Evolutionary conservation across 2,888 invertebrate genomes (phyloP).

Genomic region (Resseliella maxima): DNA sequence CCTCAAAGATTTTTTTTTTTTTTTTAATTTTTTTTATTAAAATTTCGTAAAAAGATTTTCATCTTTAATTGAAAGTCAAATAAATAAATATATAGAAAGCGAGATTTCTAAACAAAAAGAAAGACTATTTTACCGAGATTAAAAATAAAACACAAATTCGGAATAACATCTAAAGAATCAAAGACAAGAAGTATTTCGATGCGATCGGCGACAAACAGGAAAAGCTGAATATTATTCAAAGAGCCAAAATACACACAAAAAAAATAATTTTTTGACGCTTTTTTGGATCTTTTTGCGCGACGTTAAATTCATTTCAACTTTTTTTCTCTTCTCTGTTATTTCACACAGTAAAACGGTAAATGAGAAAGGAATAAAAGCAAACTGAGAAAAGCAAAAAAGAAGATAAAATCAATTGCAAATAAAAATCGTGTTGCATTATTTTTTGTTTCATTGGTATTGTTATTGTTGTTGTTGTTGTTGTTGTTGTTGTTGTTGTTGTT

Average conservation of each 20-base stretch:
- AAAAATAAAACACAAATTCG: background rate
- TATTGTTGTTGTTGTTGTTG: background rate
- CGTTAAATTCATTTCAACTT: background rate
- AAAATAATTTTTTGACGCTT: background rate
- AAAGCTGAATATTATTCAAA: conserved; percentile 11
- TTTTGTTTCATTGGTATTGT: conserved; percentile 44
- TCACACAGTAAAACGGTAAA: no score
- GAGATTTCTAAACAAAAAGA: background rate
- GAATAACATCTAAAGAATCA: background rate
- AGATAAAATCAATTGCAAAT: background rate
- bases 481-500: conserved; percentile 45
- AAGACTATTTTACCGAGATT: background rate
- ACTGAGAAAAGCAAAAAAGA: background rate
- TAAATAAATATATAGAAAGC: background rate
- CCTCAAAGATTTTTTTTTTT: conserved; percentile 5
- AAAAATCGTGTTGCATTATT: conserved; percentile 23
- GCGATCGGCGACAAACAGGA: conserved; percentile 44
- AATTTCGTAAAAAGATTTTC: background rate
- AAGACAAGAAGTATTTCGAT: conserved; percentile 16
- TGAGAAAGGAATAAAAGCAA: background rate
- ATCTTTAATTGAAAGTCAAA: no score
- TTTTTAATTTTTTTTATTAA: background rate
- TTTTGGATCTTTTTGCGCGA: background rate
- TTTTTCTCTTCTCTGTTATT: background rate
- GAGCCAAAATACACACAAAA: background rate